Base-by-base conservation (phyloP, 2,113 vertebrate genomes). In the Alces alces region DNA sequence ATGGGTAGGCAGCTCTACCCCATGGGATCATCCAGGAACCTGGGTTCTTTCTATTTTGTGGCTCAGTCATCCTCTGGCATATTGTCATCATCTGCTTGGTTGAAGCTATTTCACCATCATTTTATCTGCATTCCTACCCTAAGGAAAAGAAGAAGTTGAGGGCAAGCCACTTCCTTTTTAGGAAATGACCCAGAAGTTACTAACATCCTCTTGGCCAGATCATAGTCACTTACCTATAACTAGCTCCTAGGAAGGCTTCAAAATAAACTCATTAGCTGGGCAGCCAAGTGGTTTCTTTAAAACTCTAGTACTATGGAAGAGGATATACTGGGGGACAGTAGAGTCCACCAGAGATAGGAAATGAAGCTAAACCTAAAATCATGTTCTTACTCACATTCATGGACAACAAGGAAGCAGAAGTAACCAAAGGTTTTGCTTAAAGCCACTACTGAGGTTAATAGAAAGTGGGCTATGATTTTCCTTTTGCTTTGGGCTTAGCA, bases 81-180 rank as follows among this genome's bases (percentile, higher is more conserved):
- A 19, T 55, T 70, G 13, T 91, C 60, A 25, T 85, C 36, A n/a
- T 78, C 33, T 47, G 11, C 76, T 91, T 89, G n/a, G 28, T 39
- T 92, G n/a, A 89, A 52, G 2, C 7, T 87, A 61, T 92, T 58
- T 95, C 54, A 54, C 3, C 58, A 61, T 82, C 36, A 76, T 39
- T 89, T 86, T 95, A 61, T 94, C 61, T 93, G 60, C 19, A 94
- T 91, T 96, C n/a, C 30, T 66, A 88, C 33, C 36, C 70, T 47
- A 60, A 33, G 54, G 47, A 66, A 89, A 93, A 84, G 21, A 94
- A 76, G 96, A 88, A 87, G 54, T 57, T 28, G 28, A 96, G 15
- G 19, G 70, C 15, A 92, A 95, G 36, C 64, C 50, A 64, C 70
- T 93, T 98, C 85, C 93, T 94, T 85, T 89, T 92, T 30, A 91